Percentiles rank a stretch among this genome's conserved stretches.
Conservation (phyloP, 1,140 invertebrate genomes). For the Bombus pyrosoma region DNA sequence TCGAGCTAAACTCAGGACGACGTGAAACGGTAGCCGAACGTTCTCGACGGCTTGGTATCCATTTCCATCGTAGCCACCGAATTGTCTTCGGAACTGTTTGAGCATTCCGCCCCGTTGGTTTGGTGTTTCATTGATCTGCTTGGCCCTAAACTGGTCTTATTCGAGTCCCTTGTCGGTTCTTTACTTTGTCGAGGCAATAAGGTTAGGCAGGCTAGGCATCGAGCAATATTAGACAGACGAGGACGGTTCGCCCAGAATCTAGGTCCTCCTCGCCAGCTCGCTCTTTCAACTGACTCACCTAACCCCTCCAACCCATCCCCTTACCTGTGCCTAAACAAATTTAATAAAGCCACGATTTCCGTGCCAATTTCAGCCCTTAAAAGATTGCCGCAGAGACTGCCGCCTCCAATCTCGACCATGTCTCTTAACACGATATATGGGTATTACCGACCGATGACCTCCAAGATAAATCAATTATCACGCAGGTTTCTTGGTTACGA, state of each 20-base stretch:
- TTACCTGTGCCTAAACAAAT: conserved; percentile 78
- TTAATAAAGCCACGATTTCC: conserved; percentile 82
- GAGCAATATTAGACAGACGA: conserved; percentile 77
- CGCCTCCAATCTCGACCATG: conserved; percentile 47
- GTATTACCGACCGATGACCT: conserved; percentile 39
- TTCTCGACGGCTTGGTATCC: conserved; percentile 19
- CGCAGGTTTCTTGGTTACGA: not conserved
- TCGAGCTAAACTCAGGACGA: not conserved
- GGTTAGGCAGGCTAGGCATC: conserved; percentile 76
- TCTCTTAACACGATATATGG: conserved; percentile 47
- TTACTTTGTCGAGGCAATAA: conserved; percentile 78
- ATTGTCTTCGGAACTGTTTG: conserved; percentile 59
- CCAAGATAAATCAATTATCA: conserved; percentile 21
- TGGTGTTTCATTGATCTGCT: conserved; percentile 77
- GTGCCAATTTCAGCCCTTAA: conserved; percentile 74
- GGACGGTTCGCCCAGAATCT: conserved; percentile 66
- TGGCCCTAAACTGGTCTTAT: conserved; percentile 72
- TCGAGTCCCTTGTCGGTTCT: conserved; percentile 70
- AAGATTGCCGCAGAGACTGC: conserved; percentile 47
- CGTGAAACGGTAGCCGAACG: not conserved
- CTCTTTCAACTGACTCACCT: conserved; percentile 46
- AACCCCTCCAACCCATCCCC: conserved; percentile 24
- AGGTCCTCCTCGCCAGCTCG: conserved; percentile 62
- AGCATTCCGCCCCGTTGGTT: conserved; percentile 63
- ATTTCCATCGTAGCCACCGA: conserved; percentile 50